Evolutionary conservation across 2,797 vertebrate species (phyloP).

Genomic region (Orientallactaga sibirica): DNA sequence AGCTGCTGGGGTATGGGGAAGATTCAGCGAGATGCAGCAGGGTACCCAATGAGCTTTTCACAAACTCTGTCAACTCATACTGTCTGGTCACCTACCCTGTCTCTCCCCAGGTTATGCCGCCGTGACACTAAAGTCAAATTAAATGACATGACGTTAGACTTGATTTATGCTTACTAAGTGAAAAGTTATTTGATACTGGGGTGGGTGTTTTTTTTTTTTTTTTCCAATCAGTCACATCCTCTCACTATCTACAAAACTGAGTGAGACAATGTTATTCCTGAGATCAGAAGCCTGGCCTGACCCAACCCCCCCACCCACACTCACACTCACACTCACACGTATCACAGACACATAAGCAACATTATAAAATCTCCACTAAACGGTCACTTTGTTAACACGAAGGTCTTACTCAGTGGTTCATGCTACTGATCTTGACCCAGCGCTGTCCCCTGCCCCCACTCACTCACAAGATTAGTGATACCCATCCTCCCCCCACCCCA

Average conservation of each 20-base stretch:
- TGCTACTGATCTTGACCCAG: slow-evolving; percentile 7
- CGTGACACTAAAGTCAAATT: not conserved
- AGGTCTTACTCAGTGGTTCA: not conserved
- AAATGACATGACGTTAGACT: not conserved
- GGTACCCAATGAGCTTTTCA: not conserved
- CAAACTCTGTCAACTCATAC: not conserved
- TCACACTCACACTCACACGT: no score
- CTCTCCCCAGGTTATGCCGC: not conserved
- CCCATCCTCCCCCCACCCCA: no score
- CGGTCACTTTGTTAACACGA: no score
- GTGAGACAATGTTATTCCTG: not conserved
- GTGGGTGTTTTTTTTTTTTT: not conserved
- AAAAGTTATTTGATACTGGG: not conserved
- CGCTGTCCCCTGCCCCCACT: slow-evolving; percentile 45
- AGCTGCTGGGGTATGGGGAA: not conserved
- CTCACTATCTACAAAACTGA: slow-evolving; percentile 3
- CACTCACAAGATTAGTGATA: slow-evolving; percentile 59
- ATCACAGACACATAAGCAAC: no score
- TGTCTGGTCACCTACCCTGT: not conserved
- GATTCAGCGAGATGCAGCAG: not conserved
- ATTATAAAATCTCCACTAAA: no score
- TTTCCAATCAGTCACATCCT: not conserved
- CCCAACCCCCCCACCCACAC: not conserved
- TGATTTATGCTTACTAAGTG: slow-evolving; percentile 17
- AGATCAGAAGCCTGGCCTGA: not conserved